Evolutionary conservation across 2,113 vertebrate species (phyloP), one percentile per base, ranked within the genome.

Genomic region (Bufo bufo): DNA sequence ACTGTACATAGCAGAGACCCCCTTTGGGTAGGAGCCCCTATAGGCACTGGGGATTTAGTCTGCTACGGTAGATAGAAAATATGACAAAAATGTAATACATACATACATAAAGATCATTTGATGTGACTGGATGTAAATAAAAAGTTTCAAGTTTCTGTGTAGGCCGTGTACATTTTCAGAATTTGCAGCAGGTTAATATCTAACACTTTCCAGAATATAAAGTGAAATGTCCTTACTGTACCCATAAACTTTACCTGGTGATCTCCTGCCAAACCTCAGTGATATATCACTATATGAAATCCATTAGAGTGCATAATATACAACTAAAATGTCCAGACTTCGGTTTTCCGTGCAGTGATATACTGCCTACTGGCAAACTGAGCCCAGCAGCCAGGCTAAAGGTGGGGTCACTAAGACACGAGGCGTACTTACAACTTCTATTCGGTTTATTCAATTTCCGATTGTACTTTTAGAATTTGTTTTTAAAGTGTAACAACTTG

Each of bases 281-380:
- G 89, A 92, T 93, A 93, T 92, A 95, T 94, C 92, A 94, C 90
- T 47, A 79, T 89, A 92, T 92, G 93, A 92, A 82, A 93, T 80
- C 91, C 84, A 93, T 92, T 85, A 91, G 88, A 90, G 82, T 89
- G 91, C 93, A 94, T 94, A 92, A 94, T 95, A 94, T 95, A 93
- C 77, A 85, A 80, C 90, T 90, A 91, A 93, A 93, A 93, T 93
- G 84, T 50, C 91, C 90, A 85, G 90, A 93, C 74, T 91, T 92
- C 90, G 80, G 92, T 90, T 90, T 92, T 90, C 85, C 88, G 91
- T 91, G 90, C 90, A 87, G 85, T 91, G 92, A 93, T 92, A 91
- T 85, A 91, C 89, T 90, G 86, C 90, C 87, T 90, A 65, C 89
- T 92, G 17, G 65, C 91, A 93, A 89, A 56, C 7, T 90, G 87